Evolutionary conservation across 2,113 vertebrate genomes (phyloP).

Genomic region (Notothenia rossii): DNA sequence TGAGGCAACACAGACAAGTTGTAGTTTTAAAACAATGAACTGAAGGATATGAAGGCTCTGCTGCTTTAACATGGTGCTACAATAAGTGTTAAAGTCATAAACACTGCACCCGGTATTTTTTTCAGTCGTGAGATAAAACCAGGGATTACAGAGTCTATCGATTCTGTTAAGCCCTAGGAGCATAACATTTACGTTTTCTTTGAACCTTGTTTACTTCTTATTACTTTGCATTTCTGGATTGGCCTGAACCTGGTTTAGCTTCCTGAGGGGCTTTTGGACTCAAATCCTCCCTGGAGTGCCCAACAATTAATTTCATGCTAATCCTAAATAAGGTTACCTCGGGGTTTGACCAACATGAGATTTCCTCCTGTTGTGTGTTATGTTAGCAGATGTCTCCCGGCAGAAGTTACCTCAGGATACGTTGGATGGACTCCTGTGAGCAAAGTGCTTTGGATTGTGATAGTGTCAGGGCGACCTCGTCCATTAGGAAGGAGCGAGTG

Average conservation of each 20-base stretch:
- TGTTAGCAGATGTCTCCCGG: conserved; percentile 29
- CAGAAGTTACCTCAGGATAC: conserved; percentile 49
- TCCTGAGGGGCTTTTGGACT: conserved; percentile 11
- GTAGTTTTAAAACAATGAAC: too few species aligned
- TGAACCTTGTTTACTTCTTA: not conserved
- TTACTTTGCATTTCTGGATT: too few species aligned
- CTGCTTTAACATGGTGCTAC: too few species aligned
- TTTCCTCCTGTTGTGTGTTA: not conserved
- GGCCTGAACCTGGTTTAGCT: not conserved
- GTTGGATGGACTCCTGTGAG: conserved; percentile 43
- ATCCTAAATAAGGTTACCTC: conserved; percentile 45
- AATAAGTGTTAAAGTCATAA: too few species aligned
- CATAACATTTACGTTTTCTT: not conserved
- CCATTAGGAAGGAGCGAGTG: not conserved
- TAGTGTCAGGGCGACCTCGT: conserved; percentile 52
- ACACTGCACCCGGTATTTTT: too few species aligned
- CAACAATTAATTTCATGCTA: conserved; percentile 18
- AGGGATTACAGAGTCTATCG: too few species aligned
- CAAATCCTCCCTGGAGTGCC: conserved; percentile 20
- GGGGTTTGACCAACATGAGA: conserved; percentile 36
- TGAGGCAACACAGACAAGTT: too few species aligned
- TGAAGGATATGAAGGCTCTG: too few species aligned
- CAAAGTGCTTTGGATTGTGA: conserved; percentile 49
- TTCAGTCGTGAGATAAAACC: too few species aligned
- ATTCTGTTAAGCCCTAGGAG: too few species aligned